These are phyloP conservation scores for Tetrao urogallus DNA, from an alignment of 2,113 vertebrate species.

Conservation along the genomic window DNA sequence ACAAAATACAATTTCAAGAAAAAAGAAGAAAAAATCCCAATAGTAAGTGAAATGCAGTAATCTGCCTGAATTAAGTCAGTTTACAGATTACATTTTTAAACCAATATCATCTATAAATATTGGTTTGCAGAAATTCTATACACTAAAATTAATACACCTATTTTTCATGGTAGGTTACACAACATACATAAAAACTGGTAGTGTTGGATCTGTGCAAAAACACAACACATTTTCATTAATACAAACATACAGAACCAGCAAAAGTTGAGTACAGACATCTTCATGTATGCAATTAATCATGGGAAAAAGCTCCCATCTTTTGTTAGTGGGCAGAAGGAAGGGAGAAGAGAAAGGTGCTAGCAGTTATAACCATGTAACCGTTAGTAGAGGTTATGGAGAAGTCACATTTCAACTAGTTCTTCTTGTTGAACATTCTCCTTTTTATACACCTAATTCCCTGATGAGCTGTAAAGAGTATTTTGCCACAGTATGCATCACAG, in stretches of 20 bases:
- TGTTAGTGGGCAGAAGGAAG: neutral
- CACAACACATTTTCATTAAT: neutral
- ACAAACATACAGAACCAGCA: neutral
- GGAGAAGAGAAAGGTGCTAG: neutral
- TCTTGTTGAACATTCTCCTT: accelerated
- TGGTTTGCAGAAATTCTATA: neutral
- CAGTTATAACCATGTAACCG: accelerated
- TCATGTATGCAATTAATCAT: neutral
- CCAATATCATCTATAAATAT: neutral
- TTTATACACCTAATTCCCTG: neutral
- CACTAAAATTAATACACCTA: neutral
- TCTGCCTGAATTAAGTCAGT: neutral
- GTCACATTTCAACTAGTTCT: neutral
- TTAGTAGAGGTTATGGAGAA: neutral
- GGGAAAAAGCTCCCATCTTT: neutral
- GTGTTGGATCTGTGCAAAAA: neutral
- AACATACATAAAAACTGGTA: neutral
- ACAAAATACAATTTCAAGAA: neutral
- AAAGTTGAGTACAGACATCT: neutral
- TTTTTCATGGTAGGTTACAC: neutral
- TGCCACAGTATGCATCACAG: neutral
- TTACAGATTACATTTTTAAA: neutral
- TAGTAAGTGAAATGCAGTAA: neutral
- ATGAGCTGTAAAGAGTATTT: neutral
- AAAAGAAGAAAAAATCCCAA: neutral